Base-by-base conservation (phyloP, 2,797 vertebrate species). In the Sus cebifrons region DNA sequence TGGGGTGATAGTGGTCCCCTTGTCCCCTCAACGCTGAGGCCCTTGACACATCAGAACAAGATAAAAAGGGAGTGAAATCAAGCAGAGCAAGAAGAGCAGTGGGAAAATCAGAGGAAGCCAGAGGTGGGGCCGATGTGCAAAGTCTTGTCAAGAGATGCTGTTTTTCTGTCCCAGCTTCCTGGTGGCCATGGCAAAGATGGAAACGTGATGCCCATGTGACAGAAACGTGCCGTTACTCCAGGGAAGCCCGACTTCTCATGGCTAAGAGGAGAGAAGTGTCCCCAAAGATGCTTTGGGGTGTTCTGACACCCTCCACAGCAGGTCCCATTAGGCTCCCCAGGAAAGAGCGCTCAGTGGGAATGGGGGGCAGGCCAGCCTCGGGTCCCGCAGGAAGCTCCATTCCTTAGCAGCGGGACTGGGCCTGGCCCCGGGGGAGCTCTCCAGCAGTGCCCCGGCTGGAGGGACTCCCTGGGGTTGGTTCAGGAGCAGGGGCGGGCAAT, bases 211-310 rank as follows among this genome's bases (percentile, higher is more conserved):
- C 21, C 40, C 14, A 0, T 2, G n/a, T 21, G 79, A 40, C 20
- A 23, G n/a, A n/a, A 44, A 44, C 40, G 40, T 29, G 25, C 52
- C 1, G 0, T 15, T 10, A n/a, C 36, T n/a, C 20, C 4, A 11
- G 17, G 52, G 60, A 60, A 82, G 74, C 64, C 75, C 52, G 1
- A 18, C 18, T 36, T 23, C 11, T 52, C 27, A 12, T 21, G 3
- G 7, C 8, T 0, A 0, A 21, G 62, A 36, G 16, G 58, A 40
- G 40, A 49, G 8, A 25, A 4, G 10, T 14, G 1, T 44, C 56
- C 52, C 73, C 23, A 29, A 36, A 54, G 85, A 54, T 5, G 7
- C 36, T 7, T 52, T 0, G 6, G 23, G 10, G 10, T 18, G 60
- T 20, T 17, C 60, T 27, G 84, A 18, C 29, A n/a, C 36, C 73